These are phyloP conservation scores for Tryphoninae sp. DNA, from an alignment of 2,888 invertebrate species.

Conservation along the genomic window DNA sequence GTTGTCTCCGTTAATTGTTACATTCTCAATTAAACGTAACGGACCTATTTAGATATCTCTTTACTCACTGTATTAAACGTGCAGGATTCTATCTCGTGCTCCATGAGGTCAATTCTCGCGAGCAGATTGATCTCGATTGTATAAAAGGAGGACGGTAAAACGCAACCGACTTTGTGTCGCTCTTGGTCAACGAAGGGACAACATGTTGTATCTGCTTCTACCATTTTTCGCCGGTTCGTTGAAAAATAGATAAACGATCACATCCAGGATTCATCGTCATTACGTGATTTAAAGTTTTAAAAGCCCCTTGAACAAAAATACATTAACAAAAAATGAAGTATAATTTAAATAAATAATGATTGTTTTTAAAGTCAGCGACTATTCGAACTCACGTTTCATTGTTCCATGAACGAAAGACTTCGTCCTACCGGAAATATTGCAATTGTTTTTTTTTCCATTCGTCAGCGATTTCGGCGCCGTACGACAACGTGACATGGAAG, in stretches of 20 bases:
- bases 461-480: constrained; percentile 62
- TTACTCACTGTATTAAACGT: constrained; percentile 4
- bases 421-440: not conserved
- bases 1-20: not conserved
- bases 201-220: constrained; percentile 59
- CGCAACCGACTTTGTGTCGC: constrained; percentile 36
- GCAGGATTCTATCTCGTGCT: constrained; percentile 25
- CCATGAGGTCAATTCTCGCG: constrained; percentile 40
- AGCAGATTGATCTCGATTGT: constrained; percentile 25
- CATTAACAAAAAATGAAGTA: not conserved
- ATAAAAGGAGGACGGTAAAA: constrained; percentile 54
- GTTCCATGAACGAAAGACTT: too few species aligned
- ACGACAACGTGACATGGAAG: constrained; percentile 63
- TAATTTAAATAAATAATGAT: not conserved
- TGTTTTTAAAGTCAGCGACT: not conserved
- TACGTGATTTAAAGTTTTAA: too few species aligned
- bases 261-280: too few species aligned
- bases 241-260: not conserved
- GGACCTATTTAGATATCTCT: not conserved
- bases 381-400: too few species aligned
- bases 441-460: not conserved
- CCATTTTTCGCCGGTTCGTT: constrained; percentile 61
- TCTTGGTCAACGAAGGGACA: constrained; percentile 36
- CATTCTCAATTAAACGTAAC: not conserved
- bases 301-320: not conserved